Evolutionary conservation across 2,888 invertebrate genomes (phyloP).

Genomic region (Eumerus sabulonum): DNA sequence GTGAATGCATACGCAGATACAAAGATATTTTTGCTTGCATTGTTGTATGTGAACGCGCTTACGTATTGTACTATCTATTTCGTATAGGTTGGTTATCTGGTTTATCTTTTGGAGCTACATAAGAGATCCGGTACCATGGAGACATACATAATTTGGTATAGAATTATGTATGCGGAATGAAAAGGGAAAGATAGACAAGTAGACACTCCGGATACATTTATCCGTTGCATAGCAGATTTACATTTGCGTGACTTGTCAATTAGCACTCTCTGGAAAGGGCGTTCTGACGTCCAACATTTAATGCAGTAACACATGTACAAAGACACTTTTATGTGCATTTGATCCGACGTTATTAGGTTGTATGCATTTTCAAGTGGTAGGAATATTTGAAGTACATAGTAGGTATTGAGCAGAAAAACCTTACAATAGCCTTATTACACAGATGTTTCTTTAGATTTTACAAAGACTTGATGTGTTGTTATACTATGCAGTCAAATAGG

Average conservation of each 20-base stretch:
- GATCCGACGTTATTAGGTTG: no score
- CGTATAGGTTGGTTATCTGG: conserved; percentile 39
- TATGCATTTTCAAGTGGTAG: no score
- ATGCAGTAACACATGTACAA: no score
- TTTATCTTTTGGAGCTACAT: conserved; percentile 40
- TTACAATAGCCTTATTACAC: no score
- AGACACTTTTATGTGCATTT: no score
- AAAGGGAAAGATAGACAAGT: not conserved
- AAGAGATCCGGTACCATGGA: conserved; percentile 25
- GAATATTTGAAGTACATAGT: no score
- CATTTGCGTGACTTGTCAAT: conserved; percentile 55
- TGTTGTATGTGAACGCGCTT: conserved; percentile 33
- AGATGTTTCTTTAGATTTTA: no score
- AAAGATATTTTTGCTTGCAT: conserved; percentile 51
- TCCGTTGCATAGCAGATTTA: conserved; percentile 26
- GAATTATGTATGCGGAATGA: not conserved
- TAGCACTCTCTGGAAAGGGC: conserved; percentile 28
- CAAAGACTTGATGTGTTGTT: no score
- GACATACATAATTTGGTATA: not conserved
- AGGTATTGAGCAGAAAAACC: no score
- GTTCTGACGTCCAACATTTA: no score
- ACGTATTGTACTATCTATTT: not conserved
- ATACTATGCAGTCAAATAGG: no score
- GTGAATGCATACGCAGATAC: conserved; percentile 11
- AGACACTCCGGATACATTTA: conserved; percentile 28